phyloP scores from a whole-genome alignment of 2,888 invertebrate genomes.

The Ophioninae sp. region DNA sequence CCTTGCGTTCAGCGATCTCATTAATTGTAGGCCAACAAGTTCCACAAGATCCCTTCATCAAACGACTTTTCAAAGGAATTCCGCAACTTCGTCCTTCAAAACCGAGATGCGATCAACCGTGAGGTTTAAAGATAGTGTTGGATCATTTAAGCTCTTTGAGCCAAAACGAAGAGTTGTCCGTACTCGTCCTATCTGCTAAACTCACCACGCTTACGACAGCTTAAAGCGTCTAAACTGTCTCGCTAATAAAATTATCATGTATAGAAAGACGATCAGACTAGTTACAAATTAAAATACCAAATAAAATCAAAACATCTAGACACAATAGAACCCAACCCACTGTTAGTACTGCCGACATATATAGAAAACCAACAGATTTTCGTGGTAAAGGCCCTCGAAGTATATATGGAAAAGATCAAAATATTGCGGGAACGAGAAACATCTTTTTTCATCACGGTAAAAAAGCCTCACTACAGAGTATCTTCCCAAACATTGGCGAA shows the following conservation, averaged over 20 bases:
- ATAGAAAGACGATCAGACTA: not conserved
- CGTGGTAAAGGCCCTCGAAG: too few species aligned
- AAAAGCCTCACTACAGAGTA: too few species aligned
- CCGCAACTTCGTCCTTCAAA: slow-evolving; percentile 60
- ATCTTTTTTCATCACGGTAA: too few species aligned
- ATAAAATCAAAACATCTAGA: not conserved
- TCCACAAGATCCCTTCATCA: slow-evolving; percentile 56
- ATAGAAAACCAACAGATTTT: too few species aligned
- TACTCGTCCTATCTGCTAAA: not conserved
- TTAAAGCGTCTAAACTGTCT: not conserved
- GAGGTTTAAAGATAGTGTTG: slow-evolving; percentile 65
- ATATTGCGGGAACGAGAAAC: too few species aligned
- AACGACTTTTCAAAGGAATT: slow-evolving; percentile 66
- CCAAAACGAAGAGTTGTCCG: not conserved
- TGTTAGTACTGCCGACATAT: too few species aligned
- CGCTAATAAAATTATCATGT: not conserved
- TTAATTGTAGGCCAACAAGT: slow-evolving; percentile 60
- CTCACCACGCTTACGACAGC: too few species aligned
- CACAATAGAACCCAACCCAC: not conserved
- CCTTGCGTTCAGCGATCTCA: slow-evolving; percentile 66
- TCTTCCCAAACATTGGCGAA: too few species aligned
- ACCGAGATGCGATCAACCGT: slow-evolving; percentile 64
- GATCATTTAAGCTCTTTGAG: not conserved
- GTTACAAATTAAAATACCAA: not conserved
- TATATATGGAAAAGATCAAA: too few species aligned